Evolutionary conservation across 2,797 vertebrate species (phyloP).

Genomic region (Chromis chromis): DNA sequence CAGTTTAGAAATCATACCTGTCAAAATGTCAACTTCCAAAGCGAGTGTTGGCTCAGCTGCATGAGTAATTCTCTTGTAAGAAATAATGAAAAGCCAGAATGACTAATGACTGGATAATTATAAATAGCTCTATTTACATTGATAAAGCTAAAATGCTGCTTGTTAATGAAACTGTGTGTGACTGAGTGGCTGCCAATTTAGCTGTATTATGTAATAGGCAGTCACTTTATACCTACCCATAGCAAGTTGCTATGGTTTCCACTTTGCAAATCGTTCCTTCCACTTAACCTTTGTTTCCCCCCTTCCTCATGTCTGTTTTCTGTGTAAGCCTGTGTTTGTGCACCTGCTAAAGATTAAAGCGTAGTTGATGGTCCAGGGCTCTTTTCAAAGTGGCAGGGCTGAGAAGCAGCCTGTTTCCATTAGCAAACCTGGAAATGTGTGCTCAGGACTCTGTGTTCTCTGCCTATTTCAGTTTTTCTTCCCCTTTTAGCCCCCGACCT

Average conservation of each 20-base stretch:
- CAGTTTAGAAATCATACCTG: slow-evolving; percentile 3
- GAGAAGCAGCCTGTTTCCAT: slow-evolving; percentile 59
- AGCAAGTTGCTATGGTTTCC: slow-evolving; percentile 74
- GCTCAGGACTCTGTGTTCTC: slow-evolving; percentile 56
- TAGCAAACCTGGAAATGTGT: slow-evolving; percentile 62
- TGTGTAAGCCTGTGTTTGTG: slow-evolving; percentile 54
- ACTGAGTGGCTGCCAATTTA: slow-evolving; percentile 48
- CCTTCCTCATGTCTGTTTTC: slow-evolving; percentile 48
- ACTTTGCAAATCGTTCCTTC: slow-evolving; percentile 53
- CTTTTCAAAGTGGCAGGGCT: slow-evolving; percentile 61
- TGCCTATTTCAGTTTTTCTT: slow-evolving; percentile 34
- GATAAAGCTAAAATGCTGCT: slow-evolving; percentile 57
- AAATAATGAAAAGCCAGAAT: slow-evolving; percentile 40
- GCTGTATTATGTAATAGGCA: slow-evolving; percentile 50
- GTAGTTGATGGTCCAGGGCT: slow-evolving; percentile 52
- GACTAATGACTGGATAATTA: slow-evolving; percentile 47
- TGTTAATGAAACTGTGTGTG: slow-evolving; percentile 45
- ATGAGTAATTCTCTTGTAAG: slow-evolving; percentile 6
- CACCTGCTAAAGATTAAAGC: slow-evolving; percentile 82
- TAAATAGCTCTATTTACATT: slow-evolving; percentile 36
- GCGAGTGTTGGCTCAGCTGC: slow-evolving; percentile 1
- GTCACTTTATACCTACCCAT: slow-evolving; percentile 57
- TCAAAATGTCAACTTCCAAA: slow-evolving; percentile 17
- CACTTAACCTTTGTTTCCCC: slow-evolving; percentile 70
- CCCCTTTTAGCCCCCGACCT: slow-evolving; percentile 17